Base-by-base conservation (phyloP, 2,797 vertebrate genomes). In the Acestrorhynchus altus region DNA sequence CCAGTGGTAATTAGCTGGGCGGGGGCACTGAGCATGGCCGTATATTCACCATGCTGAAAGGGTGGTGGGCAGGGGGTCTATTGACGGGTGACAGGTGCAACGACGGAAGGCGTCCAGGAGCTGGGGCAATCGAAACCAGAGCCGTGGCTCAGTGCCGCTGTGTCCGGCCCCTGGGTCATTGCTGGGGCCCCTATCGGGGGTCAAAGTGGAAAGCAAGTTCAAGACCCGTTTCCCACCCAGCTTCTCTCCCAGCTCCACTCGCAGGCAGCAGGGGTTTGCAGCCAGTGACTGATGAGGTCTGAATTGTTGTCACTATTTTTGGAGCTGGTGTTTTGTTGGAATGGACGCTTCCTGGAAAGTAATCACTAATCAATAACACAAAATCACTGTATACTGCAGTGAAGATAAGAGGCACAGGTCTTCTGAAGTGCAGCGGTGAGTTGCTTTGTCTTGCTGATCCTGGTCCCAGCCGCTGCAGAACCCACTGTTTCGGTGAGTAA, bases 31-130 rank as follows among this genome's bases (percentile, higher is more conserved):
- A 92, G 92, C 92, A 89, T 89, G 90, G 92, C 93, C 93, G 90
- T 96, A 95, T 95, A 97, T 96, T 94, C 89, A 94, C 87, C 87
- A 92, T 88, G 94, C 94, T 96, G 96, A 97, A 96, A 96, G 94
- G 91, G 91, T 87, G 88, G 86, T 90, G 91, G 88, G 88, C 89
- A 88, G 95, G 95, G 93, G 95, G 94, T 91, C 94, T 93, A 90
- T 90, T 96, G 95, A 95, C 86, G 84, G 91, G 92, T 93, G 92
- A 92, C 96, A 98, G 95, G 96, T 96, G 94, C 91, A 93, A 90
- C 65, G 86, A 89, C 89, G 86, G 92, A 94, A 91, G 91, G 91
- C 89, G 89, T 93, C 88, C 88, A 88, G 85, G 84, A 83, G 83
- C 89, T 87, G 78, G 85, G 82, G 74, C 88, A 92, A 90, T 90